Percentiles rank a stretch among this genome's conserved stretches.
Conservation (phyloP, 2,888 invertebrate genomes). For the Morpho achilles region DNA sequence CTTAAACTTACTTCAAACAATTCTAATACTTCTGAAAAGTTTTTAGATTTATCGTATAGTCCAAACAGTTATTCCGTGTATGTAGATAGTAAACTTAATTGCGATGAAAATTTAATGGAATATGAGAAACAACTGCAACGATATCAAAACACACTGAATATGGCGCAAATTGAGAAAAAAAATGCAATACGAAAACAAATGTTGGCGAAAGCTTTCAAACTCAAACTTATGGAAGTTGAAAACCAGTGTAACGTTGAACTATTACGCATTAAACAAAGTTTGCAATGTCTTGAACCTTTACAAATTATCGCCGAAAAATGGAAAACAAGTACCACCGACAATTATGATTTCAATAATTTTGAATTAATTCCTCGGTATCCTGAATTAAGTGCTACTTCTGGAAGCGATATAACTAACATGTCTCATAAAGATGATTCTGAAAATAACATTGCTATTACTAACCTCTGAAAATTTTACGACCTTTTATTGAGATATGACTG, state of each 20-base stretch:
- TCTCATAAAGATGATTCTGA: constrained; percentile 38
- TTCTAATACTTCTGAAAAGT: constrained; percentile 28
- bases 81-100: constrained; percentile 54
- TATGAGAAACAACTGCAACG: constrained; percentile 69
- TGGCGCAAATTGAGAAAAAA: constrained; percentile 69
- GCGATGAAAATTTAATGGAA: constrained; percentile 61
- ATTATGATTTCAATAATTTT: constrained; percentile 50
- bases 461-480: constrained; percentile 1
- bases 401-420: constrained; percentile 37
- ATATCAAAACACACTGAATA: constrained; percentile 64
- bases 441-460: constrained; percentile 24
- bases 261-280: constrained; percentile 63
- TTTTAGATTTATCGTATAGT: constrained; percentile 28
- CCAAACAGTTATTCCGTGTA: constrained; percentile 43
- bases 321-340: constrained; percentile 46
- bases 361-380: constrained; percentile 59
- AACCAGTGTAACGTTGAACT: constrained; percentile 72
- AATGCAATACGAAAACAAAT: constrained; percentile 69
- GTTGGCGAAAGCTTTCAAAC: constrained; percentile 64
- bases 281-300: constrained; percentile 67
- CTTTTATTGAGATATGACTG: too few species aligned
- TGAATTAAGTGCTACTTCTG: constrained; percentile 44
- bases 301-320: constrained; percentile 63
- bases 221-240: constrained; percentile 68
- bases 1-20: constrained; percentile 25